Evolutionary conservation across 1,140 invertebrate species (phyloP).

Genomic region (Bombus soroeensis): DNA sequence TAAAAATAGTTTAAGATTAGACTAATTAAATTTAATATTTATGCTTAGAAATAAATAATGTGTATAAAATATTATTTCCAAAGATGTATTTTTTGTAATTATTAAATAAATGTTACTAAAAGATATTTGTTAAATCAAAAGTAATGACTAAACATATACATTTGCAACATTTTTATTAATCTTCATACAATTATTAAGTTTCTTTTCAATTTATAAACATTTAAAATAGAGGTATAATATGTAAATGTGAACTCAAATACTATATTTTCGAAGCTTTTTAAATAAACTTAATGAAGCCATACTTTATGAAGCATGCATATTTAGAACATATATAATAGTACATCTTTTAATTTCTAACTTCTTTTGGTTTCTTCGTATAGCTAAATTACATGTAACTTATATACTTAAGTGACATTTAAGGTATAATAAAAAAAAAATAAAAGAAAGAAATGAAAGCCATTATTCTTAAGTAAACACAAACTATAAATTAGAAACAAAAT

Average conservation of each 20-base stretch:
- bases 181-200: slow-evolving; percentile 11
- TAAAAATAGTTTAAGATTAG: neutral
- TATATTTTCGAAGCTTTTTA: neutral
- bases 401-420: neutral
- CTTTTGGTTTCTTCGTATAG: neutral
- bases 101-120: slow-evolving; percentile 21
- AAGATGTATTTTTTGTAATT: slow-evolving; percentile 33
- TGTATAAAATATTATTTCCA: slow-evolving; percentile 19
- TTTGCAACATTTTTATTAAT: slow-evolving; percentile 27
- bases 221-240: neutral
- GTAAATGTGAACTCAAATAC: neutral
- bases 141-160: neutral
- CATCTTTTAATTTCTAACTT: slow-evolving; percentile 7
- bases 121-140: slow-evolving; percentile 4
- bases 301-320: neutral
- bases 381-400: neutral
- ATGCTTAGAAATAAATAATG: slow-evolving; percentile 23
- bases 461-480: slow-evolving; percentile 3
- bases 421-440: neutral
- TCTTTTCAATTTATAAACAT: slow-evolving; percentile 3
- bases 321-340: neutral
- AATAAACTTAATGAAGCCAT: neutral
- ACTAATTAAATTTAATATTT: slow-evolving; percentile 5
- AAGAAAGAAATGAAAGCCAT: neutral
- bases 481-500: neutral